phyloP scores from a whole-genome alignment of 1,140 invertebrate species.

The Drosophila novamexicana region DNA sequence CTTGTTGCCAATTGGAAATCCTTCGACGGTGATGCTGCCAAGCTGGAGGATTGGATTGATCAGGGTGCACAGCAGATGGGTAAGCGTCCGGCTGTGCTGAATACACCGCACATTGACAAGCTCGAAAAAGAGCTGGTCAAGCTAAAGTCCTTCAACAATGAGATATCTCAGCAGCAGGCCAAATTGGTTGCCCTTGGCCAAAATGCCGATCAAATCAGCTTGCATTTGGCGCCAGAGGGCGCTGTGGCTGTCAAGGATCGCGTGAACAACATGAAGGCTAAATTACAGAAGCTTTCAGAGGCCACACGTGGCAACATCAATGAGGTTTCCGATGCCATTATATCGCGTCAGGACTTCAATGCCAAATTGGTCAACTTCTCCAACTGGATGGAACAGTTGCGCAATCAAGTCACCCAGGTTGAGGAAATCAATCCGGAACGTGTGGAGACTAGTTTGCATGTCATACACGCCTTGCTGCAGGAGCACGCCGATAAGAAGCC shows the following conservation, averaged over 20 bases:
- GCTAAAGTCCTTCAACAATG: constrained; percentile 91
- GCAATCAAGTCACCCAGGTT: constrained; percentile 90
- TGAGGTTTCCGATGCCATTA: constrained; percentile 91
- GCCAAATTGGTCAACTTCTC: constrained; percentile 92
- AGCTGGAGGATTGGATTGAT: constrained; percentile 90
- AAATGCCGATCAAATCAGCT: constrained; percentile 90
- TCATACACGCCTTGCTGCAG: constrained; percentile 91
- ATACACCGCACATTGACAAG: constrained; percentile 89
- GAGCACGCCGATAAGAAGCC: constrained; percentile 92
- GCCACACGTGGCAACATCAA: constrained; percentile 90
- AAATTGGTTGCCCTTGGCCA: constrained; percentile 92
- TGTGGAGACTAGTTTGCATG: constrained; percentile 91
- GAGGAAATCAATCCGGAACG: constrained; percentile 92
- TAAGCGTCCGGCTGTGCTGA: constrained; percentile 86
- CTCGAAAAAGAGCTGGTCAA: constrained; percentile 89
- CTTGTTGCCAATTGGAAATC: constrained; percentile 92
- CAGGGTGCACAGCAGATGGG: constrained; percentile 87
- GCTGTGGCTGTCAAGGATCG: constrained; percentile 89
- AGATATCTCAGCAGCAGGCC: constrained; percentile 92
- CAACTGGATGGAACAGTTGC: constrained; percentile 92
- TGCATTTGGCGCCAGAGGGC: constrained; percentile 91
- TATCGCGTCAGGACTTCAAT: constrained; percentile 93
- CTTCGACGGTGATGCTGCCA: constrained; percentile 89
- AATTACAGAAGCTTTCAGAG: constrained; percentile 90
- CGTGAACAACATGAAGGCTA: constrained; percentile 89